Base-by-base conservation (phyloP, 1,140 invertebrate species). In the Hermetia illucens region DNA sequence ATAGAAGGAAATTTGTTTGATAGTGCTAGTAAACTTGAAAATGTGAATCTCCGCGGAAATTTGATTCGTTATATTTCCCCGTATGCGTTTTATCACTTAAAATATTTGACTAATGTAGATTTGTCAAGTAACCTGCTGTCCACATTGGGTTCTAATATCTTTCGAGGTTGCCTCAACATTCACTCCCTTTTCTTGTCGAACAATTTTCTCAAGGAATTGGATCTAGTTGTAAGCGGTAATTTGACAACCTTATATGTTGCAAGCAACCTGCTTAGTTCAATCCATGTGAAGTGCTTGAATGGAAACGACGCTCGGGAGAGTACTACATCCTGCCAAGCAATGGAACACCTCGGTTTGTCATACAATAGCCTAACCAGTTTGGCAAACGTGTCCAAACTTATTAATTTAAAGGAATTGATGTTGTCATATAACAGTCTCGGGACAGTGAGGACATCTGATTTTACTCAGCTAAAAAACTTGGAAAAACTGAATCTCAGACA, bases 391-490 rank as follows among this genome's bases (percentile, higher is more conserved):
- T 55, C 51, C 10, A 49, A 47, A 19, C 30, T 55, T 3, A 48
- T 50, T 3, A 45, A 46, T 1, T 16, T 60, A 21, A 47, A 50
- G 0, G 43, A 50, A 15, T 21, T 60, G 38, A 51, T 57, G 39
- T 32, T 60, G 18, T 51, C 56, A 4, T 47, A 50, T 5, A 60
- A 60, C 36, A 48, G 51, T 8, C 53, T 60, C 9, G 54, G 52
- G 1, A 47, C 40, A 0, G 21, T 57, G 5, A 55, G 49, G 6
- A 38, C 59, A 1, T 51, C 42, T 15, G 57, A 52, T 2, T 60
- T 60, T 6, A 46, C 47, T 13, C 45, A 53, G 30, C 34, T 59
- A 9, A 55, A 53, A 21, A 35, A 49, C 1, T 35, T 60, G 1
- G 34, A 52, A 0, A 44, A 47, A 18, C 38, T 60, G 0, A 48